These are phyloP conservation scores for Nymphalis urticae DNA, from an alignment of 2,888 invertebrate genomes.

Conservation along the genomic window DNA sequence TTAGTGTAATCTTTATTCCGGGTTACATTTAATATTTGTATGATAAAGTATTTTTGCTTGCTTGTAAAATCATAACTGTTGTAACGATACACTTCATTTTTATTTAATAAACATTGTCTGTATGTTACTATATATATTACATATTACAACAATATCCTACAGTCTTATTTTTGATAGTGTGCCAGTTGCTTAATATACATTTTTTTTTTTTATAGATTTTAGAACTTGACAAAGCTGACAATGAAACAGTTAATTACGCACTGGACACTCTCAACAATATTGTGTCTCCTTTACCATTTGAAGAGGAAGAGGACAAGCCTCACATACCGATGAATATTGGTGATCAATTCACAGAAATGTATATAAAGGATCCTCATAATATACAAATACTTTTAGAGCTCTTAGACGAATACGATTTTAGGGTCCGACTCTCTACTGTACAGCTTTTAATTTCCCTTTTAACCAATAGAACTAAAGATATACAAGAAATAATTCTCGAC, in stretches of 20 bases:
- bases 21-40: too few species aligned
- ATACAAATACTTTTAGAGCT: slow-evolving; percentile 90
- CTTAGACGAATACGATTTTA: slow-evolving; percentile 97
- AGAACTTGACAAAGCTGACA: slow-evolving; percentile 93
- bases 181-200: not conserved
- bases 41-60: too few species aligned
- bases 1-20: too few species aligned
- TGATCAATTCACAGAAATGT: slow-evolving; percentile 98
- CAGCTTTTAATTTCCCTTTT: slow-evolving; percentile 94
- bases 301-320: slow-evolving; percentile 88
- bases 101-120: too few species aligned
- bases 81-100: too few species aligned
- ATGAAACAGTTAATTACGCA: slow-evolving; percentile 95
- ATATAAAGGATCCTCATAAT: slow-evolving; percentile 93
- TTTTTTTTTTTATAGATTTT: slow-evolving; percentile 83
- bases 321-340: slow-evolving; percentile 87
- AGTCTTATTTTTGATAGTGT: not conserved
- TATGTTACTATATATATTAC: too few species aligned
- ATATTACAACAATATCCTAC: too few species aligned
- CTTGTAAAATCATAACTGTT: too few species aligned
- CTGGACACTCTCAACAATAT: slow-evolving; percentile 96
- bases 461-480: slow-evolving; percentile 91
- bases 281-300: slow-evolving; percentile 89
- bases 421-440: slow-evolving; percentile 94
- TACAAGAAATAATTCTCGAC: slow-evolving; percentile 92